Evolutionary conservation across 2,113 vertebrate species (phyloP).

Genomic region (Nothoprocta perdicaria): DNA sequence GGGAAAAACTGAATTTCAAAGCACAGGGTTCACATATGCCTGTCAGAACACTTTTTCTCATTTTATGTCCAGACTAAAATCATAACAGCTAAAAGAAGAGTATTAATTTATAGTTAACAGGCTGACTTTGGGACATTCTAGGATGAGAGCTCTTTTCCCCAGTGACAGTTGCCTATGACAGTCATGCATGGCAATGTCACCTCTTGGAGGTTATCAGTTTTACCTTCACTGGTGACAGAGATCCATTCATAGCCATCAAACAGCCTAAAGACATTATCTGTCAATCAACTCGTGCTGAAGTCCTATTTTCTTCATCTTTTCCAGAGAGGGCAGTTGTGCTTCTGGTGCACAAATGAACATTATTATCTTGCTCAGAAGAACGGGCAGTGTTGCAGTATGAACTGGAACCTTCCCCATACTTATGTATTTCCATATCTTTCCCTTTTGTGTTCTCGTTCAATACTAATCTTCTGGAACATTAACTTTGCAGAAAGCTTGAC

Average conservation of each 20-base stretch:
- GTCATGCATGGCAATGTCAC: not conserved
- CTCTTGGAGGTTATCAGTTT: not conserved
- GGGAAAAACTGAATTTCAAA: constrained; percentile 7
- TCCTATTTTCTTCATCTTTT: not conserved
- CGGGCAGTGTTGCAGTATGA: not conserved
- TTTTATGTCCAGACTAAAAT: not conserved
- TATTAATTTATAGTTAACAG: not conserved
- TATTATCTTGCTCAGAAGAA: not conserved
- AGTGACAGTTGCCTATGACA: not conserved
- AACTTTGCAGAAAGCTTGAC: not conserved
- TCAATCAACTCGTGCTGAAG: not conserved
- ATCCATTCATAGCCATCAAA: not conserved
- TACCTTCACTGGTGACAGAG: not conserved
- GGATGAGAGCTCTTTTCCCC: not conserved
- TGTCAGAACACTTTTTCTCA: not conserved
- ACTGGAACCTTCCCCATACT: not conserved
- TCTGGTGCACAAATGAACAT: not conserved
- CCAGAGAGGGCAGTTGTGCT: not conserved
- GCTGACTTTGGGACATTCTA: not conserved
- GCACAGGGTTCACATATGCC: not conserved
- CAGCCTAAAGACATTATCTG: not conserved
- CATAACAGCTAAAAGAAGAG: not conserved
- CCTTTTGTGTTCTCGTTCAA: not conserved
- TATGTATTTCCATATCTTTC: not conserved
- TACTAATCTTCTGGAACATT: not conserved